Evolutionary conservation across 1,140 invertebrate genomes (phyloP).

Genomic region (Acyrthosiphon pisum): DNA sequence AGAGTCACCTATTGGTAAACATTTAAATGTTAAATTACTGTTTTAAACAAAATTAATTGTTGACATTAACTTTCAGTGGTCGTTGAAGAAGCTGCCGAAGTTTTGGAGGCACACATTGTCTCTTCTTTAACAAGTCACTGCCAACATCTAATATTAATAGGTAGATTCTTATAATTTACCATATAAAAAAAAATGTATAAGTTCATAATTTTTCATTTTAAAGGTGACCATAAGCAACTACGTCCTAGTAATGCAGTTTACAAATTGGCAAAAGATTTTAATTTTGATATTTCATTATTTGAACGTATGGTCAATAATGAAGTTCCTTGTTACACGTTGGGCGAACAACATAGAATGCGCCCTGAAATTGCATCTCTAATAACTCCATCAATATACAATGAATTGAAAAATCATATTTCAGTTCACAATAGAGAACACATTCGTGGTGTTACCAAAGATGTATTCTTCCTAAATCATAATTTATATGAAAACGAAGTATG

Average conservation of each 20-base stretch:
- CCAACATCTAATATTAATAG: slow-evolving; percentile 83
- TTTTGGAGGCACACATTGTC: slow-evolving; percentile 79
- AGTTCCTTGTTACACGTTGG: slow-evolving; percentile 66
- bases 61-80: slow-evolving; percentile 66
- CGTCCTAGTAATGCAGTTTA: slow-evolving; percentile 72
- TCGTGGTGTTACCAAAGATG: slow-evolving; percentile 65
- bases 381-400: slow-evolving; percentile 69
- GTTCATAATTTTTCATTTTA: slow-evolving; percentile 12
- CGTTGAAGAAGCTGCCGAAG: slow-evolving; percentile 87
- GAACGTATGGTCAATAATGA: slow-evolving; percentile 73
- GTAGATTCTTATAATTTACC: slow-evolving; percentile 68
- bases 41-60: neutral
- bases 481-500: slow-evolving; percentile 63
- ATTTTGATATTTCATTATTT: slow-evolving; percentile 77
- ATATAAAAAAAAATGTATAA: no score
- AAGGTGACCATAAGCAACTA: slow-evolving; percentile 80
- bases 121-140: slow-evolving; percentile 74
- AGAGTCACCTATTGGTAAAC: slow-evolving; percentile 67
- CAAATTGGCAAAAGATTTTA: slow-evolving; percentile 68
- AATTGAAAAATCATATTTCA: slow-evolving; percentile 67
- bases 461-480: slow-evolving; percentile 72
- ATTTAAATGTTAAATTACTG: neutral
- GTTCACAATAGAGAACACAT: slow-evolving; percentile 67
- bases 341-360: slow-evolving; percentile 74
- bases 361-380: slow-evolving; percentile 71